A percentile compares a stretch with the other conserved stretches of the same genome.
Evolutionary conservation across 2,113 vertebrate species (phyloP).

Genomic region (Scytalopus superciliaris): DNA sequence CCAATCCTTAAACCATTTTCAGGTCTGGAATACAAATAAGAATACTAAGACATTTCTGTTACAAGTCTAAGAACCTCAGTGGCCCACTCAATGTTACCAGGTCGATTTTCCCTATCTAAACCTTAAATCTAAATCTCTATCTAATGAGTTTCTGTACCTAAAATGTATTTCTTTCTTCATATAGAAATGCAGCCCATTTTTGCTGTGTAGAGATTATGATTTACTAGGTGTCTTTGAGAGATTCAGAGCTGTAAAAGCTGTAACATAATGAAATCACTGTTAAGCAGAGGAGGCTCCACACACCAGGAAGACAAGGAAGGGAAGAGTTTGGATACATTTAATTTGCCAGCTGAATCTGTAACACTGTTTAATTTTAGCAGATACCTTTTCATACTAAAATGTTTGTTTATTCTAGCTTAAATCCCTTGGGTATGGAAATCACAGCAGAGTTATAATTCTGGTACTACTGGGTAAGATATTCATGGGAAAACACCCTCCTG

Average conservation of each 20-base stretch:
- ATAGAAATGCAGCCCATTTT: background rate
- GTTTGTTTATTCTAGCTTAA: background rate
- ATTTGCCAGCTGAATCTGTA: background rate
- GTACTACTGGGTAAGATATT: background rate
- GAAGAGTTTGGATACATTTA: background rate
- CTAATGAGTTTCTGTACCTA: background rate
- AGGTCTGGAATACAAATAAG: background rate
- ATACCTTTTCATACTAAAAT: background rate
- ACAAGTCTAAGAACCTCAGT: background rate
- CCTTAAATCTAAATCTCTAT: background rate
- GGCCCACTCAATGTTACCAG: background rate
- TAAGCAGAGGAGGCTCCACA: background rate
- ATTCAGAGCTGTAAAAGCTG: background rate
- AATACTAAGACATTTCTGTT: background rate
- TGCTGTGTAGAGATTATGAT: background rate
- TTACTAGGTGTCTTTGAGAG: background rate
- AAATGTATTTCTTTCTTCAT: background rate
- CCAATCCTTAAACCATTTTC: background rate
- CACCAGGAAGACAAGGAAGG: background rate
- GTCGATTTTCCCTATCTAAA: background rate
- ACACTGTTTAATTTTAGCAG: background rate
- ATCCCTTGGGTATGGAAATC: background rate
- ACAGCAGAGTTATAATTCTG: background rate
- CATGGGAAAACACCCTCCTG: background rate
- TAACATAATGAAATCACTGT: background rate